These are phyloP conservation scores for Megaceryle alcyon DNA, from an alignment of 2,797 vertebrate species.

Conservation along the genomic window DNA sequence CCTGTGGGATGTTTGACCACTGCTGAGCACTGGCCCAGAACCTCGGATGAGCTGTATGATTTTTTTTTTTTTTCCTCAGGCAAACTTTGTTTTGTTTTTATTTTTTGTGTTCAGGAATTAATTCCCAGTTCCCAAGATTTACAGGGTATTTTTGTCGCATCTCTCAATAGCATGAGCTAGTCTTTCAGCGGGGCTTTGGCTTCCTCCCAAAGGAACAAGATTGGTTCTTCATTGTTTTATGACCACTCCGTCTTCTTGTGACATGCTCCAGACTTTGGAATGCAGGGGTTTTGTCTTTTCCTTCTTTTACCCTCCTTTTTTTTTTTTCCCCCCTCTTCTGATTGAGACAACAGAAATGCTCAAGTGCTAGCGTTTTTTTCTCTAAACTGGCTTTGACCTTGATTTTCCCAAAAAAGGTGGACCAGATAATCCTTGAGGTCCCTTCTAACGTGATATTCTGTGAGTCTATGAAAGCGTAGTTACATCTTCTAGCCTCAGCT, in stretches of 20 bases:
- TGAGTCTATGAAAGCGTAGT: background rate
- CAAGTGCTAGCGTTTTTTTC: background rate
- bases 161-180: background rate
- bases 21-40: background rate
- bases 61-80: background rate
- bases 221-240: background rate
- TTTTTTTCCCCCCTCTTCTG: background rate
- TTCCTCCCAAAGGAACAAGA: background rate
- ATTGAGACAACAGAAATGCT: background rate
- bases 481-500: background rate
- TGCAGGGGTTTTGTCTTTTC: background rate
- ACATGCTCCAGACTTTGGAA: background rate
- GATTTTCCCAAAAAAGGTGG: background rate
- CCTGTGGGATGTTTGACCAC: background rate
- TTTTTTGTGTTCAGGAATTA: too few relatives aligned
- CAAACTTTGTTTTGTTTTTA: background rate
- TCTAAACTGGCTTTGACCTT: background rate
- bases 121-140: background rate
- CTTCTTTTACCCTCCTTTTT: rapidly evolving
- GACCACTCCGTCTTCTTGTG: background rate
- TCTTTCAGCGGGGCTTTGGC: background rate
- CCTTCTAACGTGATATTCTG: background rate
- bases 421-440: background rate
- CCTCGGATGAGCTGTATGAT: background rate
- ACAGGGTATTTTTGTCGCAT: rapidly evolving